Conservation (phyloP, 2,797 vertebrate species). For the Margarornis squamiger region DNA sequence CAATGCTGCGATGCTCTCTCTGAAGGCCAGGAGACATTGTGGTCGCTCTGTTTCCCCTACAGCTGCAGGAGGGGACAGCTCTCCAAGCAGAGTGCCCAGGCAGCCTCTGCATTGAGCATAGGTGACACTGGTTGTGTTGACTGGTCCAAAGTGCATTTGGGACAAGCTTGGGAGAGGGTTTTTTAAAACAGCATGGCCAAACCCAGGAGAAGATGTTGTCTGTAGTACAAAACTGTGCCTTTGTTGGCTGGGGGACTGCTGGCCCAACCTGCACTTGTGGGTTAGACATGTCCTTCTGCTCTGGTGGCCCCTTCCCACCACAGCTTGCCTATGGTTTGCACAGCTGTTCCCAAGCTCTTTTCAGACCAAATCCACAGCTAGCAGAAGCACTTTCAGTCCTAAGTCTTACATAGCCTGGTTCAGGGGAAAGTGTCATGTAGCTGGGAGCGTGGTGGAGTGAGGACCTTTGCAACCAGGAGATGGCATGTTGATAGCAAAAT, state of each 20-base stretch:
- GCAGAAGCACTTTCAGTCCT: not conserved
- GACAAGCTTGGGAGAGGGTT: not conserved
- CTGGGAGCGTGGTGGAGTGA: not conserved
- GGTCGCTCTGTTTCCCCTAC: not conserved
- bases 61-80: accelerated
- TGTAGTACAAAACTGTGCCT: not conserved
- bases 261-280: not conserved
- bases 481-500: not conserved
- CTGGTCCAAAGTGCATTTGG: not conserved
- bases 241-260: not conserved
- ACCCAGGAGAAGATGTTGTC: not conserved
- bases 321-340: not conserved
- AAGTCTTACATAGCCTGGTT: not conserved
- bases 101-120: not conserved
- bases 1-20: not conserved
- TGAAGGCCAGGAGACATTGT: not conserved
- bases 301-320: not conserved
- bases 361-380: not conserved
- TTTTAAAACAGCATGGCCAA: not conserved
- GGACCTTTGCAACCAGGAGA: not conserved
- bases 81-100: not conserved
- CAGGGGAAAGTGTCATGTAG: not conserved
- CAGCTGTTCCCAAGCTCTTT: not conserved
- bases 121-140: not conserved
- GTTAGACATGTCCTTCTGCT: not conserved